Base-by-base conservation (phyloP, 2,888 invertebrate genomes). In the Epirrhoe tristata region DNA sequence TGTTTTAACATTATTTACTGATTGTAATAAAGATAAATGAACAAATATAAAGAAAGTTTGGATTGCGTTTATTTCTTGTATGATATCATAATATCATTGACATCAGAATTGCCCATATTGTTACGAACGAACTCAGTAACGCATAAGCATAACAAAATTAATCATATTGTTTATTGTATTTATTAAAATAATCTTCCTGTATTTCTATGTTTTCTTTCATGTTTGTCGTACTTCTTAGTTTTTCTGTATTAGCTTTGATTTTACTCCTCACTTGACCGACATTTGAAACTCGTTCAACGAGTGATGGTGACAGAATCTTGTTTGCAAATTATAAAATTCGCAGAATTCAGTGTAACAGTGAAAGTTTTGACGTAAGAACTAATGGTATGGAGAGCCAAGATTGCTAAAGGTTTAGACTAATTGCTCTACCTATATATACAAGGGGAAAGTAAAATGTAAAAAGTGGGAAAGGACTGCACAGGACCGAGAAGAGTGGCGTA, bases 321-420 rank as follows among this genome's bases (percentile, higher is more conserved):
- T 72, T 73, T 73, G 73, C 72, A 77, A 81, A 78, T 59, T 76
- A 77, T 72, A 77, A 81, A 83, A 82, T 84, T 84, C 83, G 75
- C 79, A 71, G 79, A 81, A 82, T 73, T 66, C 70, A 72, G 72
- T 75, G 77, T 77, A 81, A 75, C 72, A 84, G 88, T 84, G 89
- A 89, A 89, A 88, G 89, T 85, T 58, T 75, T 77, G 76, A 78
- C 76, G 81, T 80, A 79, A 81, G 70, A 71, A 64, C 67, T 72
- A 67, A 70, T 72, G 66, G 73, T 72, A 76, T 70, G 32, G 55
- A 51, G 62, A 66, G 63, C 61, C 65, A 70, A 70, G 62, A 70
- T 69, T 52, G 58, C 56, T 65, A 56, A n/a, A 54, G 32, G 31
- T 54, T 52, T 24, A 39, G n/a, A 59, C 39, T 17, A 36, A 50